Evolutionary conservation across 1,140 invertebrate genomes (phyloP).

Genomic region (Formica exsecta): DNA sequence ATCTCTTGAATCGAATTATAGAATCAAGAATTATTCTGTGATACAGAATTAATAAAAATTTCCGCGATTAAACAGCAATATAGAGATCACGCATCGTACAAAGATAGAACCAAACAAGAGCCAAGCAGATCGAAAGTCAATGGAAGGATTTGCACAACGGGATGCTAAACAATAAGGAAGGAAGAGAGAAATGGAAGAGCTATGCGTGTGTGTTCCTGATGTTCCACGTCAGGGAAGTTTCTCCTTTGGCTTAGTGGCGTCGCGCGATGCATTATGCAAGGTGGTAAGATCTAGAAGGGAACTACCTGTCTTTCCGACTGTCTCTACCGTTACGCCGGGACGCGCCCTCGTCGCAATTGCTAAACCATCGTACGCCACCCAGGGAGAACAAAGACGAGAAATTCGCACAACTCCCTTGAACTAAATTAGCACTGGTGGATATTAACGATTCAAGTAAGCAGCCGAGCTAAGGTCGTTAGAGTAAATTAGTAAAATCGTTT

Average conservation of each 20-base stretch:
- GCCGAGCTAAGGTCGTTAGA: background rate
- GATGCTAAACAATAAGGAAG: background rate
- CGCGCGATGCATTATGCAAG: slow-evolving; percentile 75
- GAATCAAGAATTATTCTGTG: background rate
- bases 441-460: slow-evolving; percentile 69
- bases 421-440: slow-evolving; percentile 53
- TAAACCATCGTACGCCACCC: background rate
- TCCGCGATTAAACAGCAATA: slow-evolving; percentile 46
- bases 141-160: slow-evolving; percentile 18
- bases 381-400: slow-evolving; percentile 42
- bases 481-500: slow-evolving; percentile 29
- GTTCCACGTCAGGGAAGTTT: slow-evolving; percentile 68
- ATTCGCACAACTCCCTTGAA: slow-evolving; percentile 38
- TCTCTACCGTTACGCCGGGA: slow-evolving; percentile 12
- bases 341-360: slow-evolving; percentile 57
- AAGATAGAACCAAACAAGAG: background rate
- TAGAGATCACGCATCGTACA: background rate
- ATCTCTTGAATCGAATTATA: background rate
- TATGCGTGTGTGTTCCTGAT: slow-evolving; percentile 62
- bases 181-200: slow-evolving; percentile 23
- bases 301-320: slow-evolving; percentile 50
- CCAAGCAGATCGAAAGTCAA: background rate
- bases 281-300: slow-evolving; percentile 51
- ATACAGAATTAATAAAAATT: slow-evolving; percentile 13
- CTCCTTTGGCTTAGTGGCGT: slow-evolving; percentile 68